These are phyloP conservation scores for Callimorpha dominula DNA, from an alignment of 2,888 invertebrate genomes.

Conservation along the genomic window DNA sequence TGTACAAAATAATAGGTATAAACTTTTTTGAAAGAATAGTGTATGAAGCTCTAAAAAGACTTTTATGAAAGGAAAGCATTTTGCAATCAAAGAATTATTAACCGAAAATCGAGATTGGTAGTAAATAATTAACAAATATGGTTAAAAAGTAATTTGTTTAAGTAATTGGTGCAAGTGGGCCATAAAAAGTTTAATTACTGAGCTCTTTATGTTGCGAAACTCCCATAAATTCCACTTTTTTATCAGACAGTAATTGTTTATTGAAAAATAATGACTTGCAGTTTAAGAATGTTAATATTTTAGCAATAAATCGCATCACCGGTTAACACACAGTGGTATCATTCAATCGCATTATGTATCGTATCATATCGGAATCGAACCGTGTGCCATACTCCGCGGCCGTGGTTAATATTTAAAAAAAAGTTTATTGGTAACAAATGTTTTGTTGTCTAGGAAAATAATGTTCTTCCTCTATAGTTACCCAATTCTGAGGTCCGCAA, in stretches of 20 bases:
- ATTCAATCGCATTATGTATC: too few relatives aligned
- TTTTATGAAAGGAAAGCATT: background rate
- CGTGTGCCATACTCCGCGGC: too few relatives aligned
- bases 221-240: slow-evolving; percentile 5
- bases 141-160: slow-evolving; percentile 35
- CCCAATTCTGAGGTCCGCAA: too few relatives aligned
- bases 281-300: background rate
- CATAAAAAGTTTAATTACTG: slow-evolving; percentile 30
- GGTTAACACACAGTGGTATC: too few relatives aligned
- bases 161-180: slow-evolving; percentile 15
- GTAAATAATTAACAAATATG: slow-evolving; percentile 38
- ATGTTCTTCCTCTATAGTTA: too few relatives aligned
- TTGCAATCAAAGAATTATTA: slow-evolving; percentile 23
- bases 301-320: too few relatives aligned
- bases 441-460: too few relatives aligned
- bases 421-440: too few relatives aligned
- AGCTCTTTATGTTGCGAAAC: slow-evolving; percentile 15
- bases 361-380: background rate
- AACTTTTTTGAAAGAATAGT: background rate
- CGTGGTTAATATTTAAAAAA: too few relatives aligned
- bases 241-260: slow-evolving; percentile 8
- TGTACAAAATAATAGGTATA: too few relatives aligned
- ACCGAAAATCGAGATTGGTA: slow-evolving; percentile 18
- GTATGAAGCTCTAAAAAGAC: background rate
- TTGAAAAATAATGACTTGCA: background rate